Evolutionary conservation across 2,113 vertebrate species (phyloP).

Genomic region (Chloropsis cyanopogon): DNA sequence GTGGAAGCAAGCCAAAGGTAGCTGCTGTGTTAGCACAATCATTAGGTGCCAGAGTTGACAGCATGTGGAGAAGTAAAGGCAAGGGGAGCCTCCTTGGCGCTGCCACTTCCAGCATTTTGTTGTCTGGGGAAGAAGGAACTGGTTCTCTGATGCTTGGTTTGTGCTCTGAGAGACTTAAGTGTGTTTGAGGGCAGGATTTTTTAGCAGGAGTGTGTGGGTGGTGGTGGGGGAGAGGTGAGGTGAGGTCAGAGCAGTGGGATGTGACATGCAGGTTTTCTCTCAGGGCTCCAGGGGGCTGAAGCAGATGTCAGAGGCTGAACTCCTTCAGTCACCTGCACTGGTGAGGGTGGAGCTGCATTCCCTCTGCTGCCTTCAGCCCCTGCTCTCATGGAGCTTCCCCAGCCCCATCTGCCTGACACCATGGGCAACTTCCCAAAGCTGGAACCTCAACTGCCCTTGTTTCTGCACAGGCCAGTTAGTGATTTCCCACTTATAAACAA

Average conservation of each 20-base stretch:
- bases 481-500: background rate
- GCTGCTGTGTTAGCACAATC: background rate
- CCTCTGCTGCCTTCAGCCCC: background rate
- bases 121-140: background rate
- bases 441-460: background rate
- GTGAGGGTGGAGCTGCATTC: background rate
- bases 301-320: background rate
- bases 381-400: background rate
- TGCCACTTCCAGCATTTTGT: background rate
- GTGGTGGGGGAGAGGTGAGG: background rate
- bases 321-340: background rate
- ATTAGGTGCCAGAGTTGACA: background rate
- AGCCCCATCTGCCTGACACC: accelerated
- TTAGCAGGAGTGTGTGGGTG: background rate
- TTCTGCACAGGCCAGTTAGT: background rate
- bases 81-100: background rate
- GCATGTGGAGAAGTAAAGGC: background rate
- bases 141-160: background rate
- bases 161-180: background rate
- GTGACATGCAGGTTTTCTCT: background rate
- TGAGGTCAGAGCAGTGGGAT: background rate
- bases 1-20: background rate
- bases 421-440: background rate
- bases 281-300: background rate
- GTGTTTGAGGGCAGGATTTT: background rate